Conservation (phyloP, 2,113 vertebrate species). For the Oreochromis aureus region DNA sequence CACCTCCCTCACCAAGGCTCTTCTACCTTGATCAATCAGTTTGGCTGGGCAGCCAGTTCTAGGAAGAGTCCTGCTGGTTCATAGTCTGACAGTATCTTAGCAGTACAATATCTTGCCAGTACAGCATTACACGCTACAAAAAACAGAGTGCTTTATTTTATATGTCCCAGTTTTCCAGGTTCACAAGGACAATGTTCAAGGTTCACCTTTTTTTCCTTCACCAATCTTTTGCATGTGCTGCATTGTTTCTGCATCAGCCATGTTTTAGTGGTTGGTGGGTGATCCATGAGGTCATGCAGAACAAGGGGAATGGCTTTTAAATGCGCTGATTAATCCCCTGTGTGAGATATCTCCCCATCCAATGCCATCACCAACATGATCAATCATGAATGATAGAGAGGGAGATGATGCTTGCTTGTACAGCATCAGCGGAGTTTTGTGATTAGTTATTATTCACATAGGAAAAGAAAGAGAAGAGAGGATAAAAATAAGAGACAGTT, state of each 20-base stretch:
- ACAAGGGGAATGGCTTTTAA: slow-evolving; percentile 24
- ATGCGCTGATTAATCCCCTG: slow-evolving; percentile 24
- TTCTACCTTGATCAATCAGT: neutral
- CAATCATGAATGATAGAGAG: neutral
- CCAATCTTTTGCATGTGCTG: neutral
- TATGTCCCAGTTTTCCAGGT: neutral
- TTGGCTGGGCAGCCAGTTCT: neutral
- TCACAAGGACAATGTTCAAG: neutral
- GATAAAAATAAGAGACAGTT: neutral
- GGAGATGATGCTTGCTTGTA: neutral
- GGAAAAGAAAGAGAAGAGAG: neutral
- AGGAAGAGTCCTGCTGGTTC: neutral
- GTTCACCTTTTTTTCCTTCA: neutral
- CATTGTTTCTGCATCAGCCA: neutral
- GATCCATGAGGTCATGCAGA: slow-evolving; percentile 7
- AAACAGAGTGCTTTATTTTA: neutral
- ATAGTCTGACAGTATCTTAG: neutral
- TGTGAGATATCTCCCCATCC: neutral
- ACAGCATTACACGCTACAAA: neutral
- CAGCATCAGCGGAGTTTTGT: fast-evolving
- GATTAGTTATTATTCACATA: neutral
- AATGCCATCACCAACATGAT: neutral
- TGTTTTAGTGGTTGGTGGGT: neutral
- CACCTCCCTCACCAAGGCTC: neutral
- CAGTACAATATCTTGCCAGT: neutral